A percentile compares a stretch with the other conserved stretches of the same genome.
These are phyloP conservation scores for Fratercula arctica DNA, from an alignment of 2,797 vertebrate genomes.

Conservation along the genomic window DNA sequence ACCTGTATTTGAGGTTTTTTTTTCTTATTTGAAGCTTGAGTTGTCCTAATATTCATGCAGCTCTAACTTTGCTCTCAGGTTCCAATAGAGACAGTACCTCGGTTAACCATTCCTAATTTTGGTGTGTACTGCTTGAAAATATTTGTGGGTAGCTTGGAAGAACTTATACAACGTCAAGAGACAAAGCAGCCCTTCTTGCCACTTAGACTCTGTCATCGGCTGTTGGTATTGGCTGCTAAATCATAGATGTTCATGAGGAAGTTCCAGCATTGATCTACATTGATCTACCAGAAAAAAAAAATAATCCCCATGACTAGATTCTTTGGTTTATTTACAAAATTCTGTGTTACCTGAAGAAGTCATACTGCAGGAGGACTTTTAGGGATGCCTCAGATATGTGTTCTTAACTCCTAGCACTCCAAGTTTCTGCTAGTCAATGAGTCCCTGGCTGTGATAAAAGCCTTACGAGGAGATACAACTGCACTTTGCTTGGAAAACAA, in stretches of 20 bases:
- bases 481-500: background rate
- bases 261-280: background rate
- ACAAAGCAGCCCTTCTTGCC: background rate
- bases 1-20: background rate
- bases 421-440: background rate
- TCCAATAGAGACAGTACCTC: background rate
- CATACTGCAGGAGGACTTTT: background rate
- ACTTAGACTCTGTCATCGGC: background rate
- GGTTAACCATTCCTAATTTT: background rate
- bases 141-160: background rate
- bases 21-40: background rate
- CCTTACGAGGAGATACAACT: background rate
- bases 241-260: background rate
- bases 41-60: background rate
- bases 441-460: background rate
- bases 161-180: background rate
- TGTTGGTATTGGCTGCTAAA: background rate
- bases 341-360: background rate
- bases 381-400: background rate
- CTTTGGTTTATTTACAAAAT: background rate
- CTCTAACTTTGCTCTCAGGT: background rate
- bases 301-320: background rate
- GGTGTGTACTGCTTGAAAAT: background rate
- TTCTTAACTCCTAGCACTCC: background rate
- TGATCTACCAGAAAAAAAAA: background rate